These are phyloP conservation scores for Cerceris ruficornis DNA, from an alignment of 2,888 invertebrate species.

Conservation along the genomic window DNA sequence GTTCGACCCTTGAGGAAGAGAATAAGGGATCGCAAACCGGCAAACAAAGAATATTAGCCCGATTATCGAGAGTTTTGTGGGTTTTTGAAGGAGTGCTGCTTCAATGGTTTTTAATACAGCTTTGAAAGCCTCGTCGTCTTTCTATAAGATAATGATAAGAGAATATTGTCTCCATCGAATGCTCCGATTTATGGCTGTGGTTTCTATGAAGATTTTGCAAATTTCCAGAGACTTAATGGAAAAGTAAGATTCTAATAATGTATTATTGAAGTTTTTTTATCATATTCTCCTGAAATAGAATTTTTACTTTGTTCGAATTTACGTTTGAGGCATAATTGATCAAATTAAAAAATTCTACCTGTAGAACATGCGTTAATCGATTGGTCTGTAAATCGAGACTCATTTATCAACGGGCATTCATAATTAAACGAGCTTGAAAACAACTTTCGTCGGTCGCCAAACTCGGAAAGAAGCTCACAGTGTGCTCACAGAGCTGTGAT, in stretches of 20 bases:
- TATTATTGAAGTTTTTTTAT: neutral
- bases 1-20: constrained; percentile 15
- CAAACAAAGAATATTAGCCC: constrained; percentile 67
- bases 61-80: constrained; percentile 48
- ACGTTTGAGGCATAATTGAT: neutral
- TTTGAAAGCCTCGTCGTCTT: neutral
- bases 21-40: constrained; percentile 59
- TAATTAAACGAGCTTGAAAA: constrained; percentile 22
- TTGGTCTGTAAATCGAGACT: neutral
- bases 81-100: constrained; percentile 38
- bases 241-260: neutral
- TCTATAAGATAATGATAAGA: too few relatives aligned
- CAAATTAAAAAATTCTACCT: too few relatives aligned
- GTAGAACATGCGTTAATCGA: constrained; percentile 4
- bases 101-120: constrained; percentile 13
- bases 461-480: constrained; percentile 22
- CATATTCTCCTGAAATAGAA: neutral
- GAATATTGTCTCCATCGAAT: too few relatives aligned
- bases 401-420: constrained; percentile 45
- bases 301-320: neutral
- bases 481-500: too few relatives aligned
- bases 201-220: too few relatives aligned
- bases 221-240: too few relatives aligned
- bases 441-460: constrained; percentile 37
- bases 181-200: too few relatives aligned